Evolutionary conservation across 1,140 invertebrate species (phyloP).

Genomic region (Scaptomyza hsui): DNA sequence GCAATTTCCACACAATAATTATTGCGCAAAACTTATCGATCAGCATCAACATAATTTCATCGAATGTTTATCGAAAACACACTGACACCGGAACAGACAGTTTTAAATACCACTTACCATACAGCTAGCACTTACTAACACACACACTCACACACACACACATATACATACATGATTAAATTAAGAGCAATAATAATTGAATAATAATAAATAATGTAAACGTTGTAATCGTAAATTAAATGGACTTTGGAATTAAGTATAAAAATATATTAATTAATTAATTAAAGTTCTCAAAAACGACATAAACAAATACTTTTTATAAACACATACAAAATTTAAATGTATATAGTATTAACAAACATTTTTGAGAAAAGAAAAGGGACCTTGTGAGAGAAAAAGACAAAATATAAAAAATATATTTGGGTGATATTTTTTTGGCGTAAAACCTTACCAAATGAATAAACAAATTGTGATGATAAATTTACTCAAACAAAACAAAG

Average conservation of each 20-base stretch:
- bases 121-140: constrained; percentile 68
- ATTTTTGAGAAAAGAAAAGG: neutral
- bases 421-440: constrained; percentile 61
- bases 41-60: constrained; percentile 67
- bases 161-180: neutral
- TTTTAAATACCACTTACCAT: constrained; percentile 83
- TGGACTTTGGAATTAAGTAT: no score
- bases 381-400: constrained; percentile 6
- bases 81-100: constrained; percentile 84
- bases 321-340: neutral
- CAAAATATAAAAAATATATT: constrained; percentile 23
- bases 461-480: constrained; percentile 72
- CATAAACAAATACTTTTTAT: no score
- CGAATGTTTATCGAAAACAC: constrained; percentile 55
- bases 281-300: no score
- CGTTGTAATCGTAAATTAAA: no score
- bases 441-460: constrained; percentile 33
- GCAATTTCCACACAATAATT: neutral
- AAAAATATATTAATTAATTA: no score
- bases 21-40: constrained; percentile 8
- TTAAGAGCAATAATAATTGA: constrained; percentile 2
- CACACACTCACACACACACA: neutral
- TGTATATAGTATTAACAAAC: neutral
- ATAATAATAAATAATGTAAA: neutral
- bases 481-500: constrained; percentile 35